Evolutionary conservation across 2,113 vertebrate species (phyloP).

Genomic region (Pyrgilauda ruficollis): DNA sequence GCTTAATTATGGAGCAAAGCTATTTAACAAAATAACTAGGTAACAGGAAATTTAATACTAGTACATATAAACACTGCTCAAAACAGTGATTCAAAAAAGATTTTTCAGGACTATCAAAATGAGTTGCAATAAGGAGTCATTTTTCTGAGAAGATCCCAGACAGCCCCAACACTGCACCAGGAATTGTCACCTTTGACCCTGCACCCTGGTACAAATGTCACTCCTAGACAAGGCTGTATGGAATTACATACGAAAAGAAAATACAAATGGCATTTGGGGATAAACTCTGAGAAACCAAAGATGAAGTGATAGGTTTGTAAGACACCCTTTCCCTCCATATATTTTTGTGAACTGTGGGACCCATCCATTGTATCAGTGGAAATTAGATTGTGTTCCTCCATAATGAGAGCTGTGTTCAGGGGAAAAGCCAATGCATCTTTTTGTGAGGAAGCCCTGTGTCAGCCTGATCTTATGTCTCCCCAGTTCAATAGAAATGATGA

Average conservation of each 20-base stretch:
- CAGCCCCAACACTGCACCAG: not conserved
- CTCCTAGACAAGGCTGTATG: not conserved
- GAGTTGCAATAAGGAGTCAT: not conserved
- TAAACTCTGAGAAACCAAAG: not conserved
- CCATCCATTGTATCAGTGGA: slow-evolving; percentile 45
- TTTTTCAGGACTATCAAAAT: not conserved
- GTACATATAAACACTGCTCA: slow-evolving; percentile 41
- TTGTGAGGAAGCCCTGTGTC: slow-evolving; percentile 19
- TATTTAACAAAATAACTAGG: slow-evolving; percentile 50
- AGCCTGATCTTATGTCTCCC: slow-evolving; percentile 1
- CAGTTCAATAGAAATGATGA: slow-evolving; percentile 30
- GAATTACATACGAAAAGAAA: not conserved
- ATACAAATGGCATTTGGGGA: not conserved
- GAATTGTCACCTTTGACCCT: not conserved
- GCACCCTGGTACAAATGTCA: not conserved
- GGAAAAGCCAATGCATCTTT: slow-evolving; percentile 40
- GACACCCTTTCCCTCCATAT: not conserved
- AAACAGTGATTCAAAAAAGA: slow-evolving; percentile 15
- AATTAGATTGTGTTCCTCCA: slow-evolving; percentile 44
- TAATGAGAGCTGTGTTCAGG: slow-evolving; percentile 39
- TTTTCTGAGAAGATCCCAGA: not conserved
- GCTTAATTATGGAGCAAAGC: slow-evolving; percentile 55
- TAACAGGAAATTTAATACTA: slow-evolving; percentile 56
- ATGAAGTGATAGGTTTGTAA: not conserved
- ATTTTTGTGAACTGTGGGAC: slow-evolving; percentile 29